Conservation (phyloP, 2,797 vertebrate species). For the Octomys mimax region DNA sequence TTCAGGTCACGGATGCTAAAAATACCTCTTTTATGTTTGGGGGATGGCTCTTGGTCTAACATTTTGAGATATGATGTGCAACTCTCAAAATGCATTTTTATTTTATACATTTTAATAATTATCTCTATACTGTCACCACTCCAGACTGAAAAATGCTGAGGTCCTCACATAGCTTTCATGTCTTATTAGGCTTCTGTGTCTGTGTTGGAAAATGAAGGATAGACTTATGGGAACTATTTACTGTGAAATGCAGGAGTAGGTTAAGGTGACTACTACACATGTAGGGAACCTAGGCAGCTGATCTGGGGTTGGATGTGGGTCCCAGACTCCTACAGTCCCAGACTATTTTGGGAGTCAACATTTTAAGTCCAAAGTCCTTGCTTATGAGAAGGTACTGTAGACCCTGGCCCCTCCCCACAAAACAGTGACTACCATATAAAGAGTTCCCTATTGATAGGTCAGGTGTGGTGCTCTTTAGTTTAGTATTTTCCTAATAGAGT, state of each 20-base stretch:
- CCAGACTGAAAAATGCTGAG: slow-evolving; percentile 18
- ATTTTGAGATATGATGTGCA: neutral
- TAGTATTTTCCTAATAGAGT: slow-evolving; percentile 29
- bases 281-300: neutral
- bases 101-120: neutral
- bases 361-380: slow-evolving; percentile 1
- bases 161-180: neutral
- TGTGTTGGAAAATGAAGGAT: slow-evolving; percentile 6
- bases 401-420: neutral
- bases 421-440: neutral
- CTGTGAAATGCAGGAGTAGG: neutral
- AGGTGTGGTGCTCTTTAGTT: neutral
- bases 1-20: neutral
- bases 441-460: neutral
- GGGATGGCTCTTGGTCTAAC: neutral
- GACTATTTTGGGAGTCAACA: neutral
- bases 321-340: neutral
- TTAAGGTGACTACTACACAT: neutral
- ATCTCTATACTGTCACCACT: neutral
- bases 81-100: neutral
- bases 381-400: neutral
- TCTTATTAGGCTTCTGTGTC: neutral
- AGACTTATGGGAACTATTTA: neutral
- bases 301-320: neutral
- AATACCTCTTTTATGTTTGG: neutral